Evolutionary conservation across 2,113 vertebrate species (phyloP).

Genomic region (Paracanthobrama guichenoti): DNA sequence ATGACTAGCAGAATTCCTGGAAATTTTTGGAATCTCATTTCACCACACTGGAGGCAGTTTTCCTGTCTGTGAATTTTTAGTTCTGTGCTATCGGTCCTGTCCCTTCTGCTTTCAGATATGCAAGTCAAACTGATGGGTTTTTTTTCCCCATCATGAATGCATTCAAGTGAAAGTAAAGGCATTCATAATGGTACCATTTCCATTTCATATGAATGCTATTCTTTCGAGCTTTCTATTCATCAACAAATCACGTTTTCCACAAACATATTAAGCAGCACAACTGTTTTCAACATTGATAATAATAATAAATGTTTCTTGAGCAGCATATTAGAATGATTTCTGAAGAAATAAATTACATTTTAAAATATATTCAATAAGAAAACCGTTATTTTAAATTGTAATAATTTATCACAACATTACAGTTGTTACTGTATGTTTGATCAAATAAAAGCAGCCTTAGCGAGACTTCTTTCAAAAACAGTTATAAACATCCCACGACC

Average conservation of each 20-base stretch:
- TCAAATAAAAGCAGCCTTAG: not conserved
- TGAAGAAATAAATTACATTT: not conserved
- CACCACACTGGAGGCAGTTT: slow-evolving; percentile 68
- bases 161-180: not conserved
- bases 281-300: not conserved
- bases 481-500: not conserved
- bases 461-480: not conserved
- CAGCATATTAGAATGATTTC: not conserved
- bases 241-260: not conserved
- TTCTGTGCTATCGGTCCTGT: slow-evolving; percentile 49
- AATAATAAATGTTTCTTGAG: not conserved
- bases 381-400: not conserved
- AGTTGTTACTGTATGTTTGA: not conserved
- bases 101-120: slow-evolving; percentile 64
- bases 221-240: not conserved
- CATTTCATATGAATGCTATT: not conserved
- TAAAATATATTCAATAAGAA: not conserved
- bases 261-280: not conserved
- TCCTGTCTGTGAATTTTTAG: slow-evolving; percentile 65
- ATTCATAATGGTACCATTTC: not conserved
- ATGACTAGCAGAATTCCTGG: slow-evolving; percentile 55
- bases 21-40: slow-evolving; percentile 70
- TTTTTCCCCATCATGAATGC: not conserved
- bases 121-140: slow-evolving; percentile 25
- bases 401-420: not conserved